A percentile compares a stretch with the other conserved stretches of the same genome.
Conservation (phyloP, 2,113 vertebrate species). For the Neoarius graeffei region DNA sequence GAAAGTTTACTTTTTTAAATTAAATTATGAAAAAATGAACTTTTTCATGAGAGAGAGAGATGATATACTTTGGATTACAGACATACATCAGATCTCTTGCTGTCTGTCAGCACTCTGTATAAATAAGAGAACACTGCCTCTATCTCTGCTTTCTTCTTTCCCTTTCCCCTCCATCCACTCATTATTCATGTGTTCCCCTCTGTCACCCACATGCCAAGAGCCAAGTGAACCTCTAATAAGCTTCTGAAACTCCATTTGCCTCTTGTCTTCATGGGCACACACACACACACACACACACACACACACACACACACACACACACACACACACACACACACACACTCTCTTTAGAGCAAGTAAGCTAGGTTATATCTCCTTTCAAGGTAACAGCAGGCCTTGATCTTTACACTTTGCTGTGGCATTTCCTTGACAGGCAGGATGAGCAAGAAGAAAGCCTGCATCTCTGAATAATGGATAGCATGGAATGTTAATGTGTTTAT, state of each 20-base stretch:
- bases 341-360: neutral
- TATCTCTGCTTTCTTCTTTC: slow-evolving; percentile 21
- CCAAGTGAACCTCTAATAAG: slow-evolving; percentile 50
- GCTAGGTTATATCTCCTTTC: slow-evolving; percentile 13
- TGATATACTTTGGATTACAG: slow-evolving; percentile 28
- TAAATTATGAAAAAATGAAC: too few species aligned
- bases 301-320: slow-evolving; percentile 11
- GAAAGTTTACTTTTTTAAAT: too few species aligned
- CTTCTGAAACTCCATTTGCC: slow-evolving; percentile 45
- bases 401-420: slow-evolving; percentile 25
- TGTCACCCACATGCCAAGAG: slow-evolving; percentile 41
- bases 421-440: slow-evolving; percentile 32
- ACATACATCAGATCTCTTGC: slow-evolving; percentile 31
- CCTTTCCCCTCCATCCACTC: slow-evolving; percentile 27
- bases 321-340: neutral
- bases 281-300: slow-evolving; percentile 22
- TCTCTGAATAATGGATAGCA: slow-evolving; percentile 24
- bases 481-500: slow-evolving; percentile 2
- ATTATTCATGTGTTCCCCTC: slow-evolving; percentile 38
- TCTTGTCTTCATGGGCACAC: slow-evolving; percentile 26
- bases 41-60: neutral
- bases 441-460: slow-evolving; percentile 13
- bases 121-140: slow-evolving; percentile 14
- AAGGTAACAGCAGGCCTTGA: slow-evolving; percentile 34
- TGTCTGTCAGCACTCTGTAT: slow-evolving; percentile 22